phyloP scores from a whole-genome alignment of 2,888 invertebrate genomes.

The Odontocolon sp. region DNA sequence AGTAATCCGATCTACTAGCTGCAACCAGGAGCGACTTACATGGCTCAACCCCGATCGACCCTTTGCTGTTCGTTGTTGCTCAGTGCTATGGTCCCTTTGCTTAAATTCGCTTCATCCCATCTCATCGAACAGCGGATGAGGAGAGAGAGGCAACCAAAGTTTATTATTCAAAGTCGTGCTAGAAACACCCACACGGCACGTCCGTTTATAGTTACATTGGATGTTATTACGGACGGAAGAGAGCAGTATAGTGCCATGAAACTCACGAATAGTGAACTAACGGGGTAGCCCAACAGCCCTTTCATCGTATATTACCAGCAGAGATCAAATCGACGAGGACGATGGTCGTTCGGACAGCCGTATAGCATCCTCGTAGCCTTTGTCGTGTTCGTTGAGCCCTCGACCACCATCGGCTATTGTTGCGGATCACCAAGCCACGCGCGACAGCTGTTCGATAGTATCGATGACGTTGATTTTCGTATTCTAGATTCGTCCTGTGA shows the following conservation, averaged over 20 bases:
- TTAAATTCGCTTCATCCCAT: conserved; percentile 45
- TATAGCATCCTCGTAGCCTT: conserved; percentile 33
- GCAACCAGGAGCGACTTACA: conserved; percentile 30
- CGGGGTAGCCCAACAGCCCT: conserved; percentile 65
- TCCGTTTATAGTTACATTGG: conserved; percentile 62
- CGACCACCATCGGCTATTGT: conserved; percentile 66
- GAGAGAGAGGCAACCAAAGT: conserved; percentile 36
- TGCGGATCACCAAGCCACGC: conserved; percentile 73
- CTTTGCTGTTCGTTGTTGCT: conserved; percentile 6
- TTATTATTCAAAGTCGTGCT: conserved; percentile 61
- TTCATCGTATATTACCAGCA: conserved; percentile 67
- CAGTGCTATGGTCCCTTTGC: neutral
- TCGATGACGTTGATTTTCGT: conserved; percentile 65
- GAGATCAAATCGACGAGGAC: conserved; percentile 59
- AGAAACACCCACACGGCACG: conserved; percentile 64
- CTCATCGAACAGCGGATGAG: no score
- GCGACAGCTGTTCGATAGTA: conserved; percentile 77
- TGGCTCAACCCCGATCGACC: conserved; percentile 22
- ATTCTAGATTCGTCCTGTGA: conserved; percentile 64
- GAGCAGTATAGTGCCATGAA: conserved; percentile 13
- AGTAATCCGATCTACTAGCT: conserved; percentile 53
- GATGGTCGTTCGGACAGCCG: conserved; percentile 18
- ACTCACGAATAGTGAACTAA: conserved; percentile 27
- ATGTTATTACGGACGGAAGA: conserved; percentile 58
- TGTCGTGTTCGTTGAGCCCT: conserved; percentile 45